phyloP scores from a whole-genome alignment of 2,797 vertebrate species.

The Limosa lapponica region DNA sequence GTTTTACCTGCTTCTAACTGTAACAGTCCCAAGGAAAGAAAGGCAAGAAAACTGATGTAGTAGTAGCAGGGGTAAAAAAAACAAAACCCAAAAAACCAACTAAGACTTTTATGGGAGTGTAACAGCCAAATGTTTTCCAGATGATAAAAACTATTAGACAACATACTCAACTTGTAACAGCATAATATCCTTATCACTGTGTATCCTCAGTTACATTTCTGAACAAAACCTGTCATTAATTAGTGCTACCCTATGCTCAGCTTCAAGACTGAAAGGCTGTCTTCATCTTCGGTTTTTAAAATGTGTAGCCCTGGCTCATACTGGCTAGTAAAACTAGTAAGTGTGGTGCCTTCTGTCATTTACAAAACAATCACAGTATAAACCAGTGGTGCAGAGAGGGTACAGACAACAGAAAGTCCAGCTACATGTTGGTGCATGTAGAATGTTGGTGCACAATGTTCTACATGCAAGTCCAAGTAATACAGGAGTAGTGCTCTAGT shows the following conservation, averaged over 20 bases:
- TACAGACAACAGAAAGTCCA: not conserved
- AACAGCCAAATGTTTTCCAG: not conserved
- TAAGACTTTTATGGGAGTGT: not conserved
- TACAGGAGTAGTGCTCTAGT: not conserved
- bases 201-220: not conserved
- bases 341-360: not conserved
- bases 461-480: not conserved
- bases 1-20: not conserved
- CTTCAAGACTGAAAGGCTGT: not conserved
- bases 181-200: not conserved
- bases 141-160: not conserved
- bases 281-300: not conserved
- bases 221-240: not conserved
- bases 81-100: not conserved
- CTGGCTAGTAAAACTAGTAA: not conserved
- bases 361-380: not conserved
- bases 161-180: not conserved
- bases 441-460: not conserved
- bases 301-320: not conserved
- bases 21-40: not conserved
- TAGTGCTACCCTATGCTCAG: not conserved
- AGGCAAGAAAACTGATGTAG: not conserved
- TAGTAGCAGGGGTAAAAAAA: not conserved
- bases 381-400: not conserved
- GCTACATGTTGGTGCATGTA: not conserved